Evolutionary conservation across 2,797 vertebrate species (phyloP).

Genomic region (Melanotaenia pygmaea): DNA sequence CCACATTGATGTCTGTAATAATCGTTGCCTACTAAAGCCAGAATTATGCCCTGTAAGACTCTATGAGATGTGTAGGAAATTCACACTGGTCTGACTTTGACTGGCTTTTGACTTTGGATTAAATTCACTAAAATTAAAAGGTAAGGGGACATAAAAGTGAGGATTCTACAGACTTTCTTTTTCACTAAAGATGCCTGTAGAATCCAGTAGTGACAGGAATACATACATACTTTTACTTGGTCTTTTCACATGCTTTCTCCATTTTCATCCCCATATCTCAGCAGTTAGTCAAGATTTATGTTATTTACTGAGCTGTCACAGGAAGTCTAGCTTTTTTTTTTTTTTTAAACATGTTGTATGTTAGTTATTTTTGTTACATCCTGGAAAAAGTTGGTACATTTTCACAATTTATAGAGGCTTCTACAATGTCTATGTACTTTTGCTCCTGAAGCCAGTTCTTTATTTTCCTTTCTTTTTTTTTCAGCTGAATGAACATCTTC

Average conservation of each 20-base stretch:
- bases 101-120: not conserved
- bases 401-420: not conserved
- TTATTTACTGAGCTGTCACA: not conserved
- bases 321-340: not conserved
- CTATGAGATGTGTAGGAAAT: not conserved
- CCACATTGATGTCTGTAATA: not conserved
- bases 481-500: not conserved
- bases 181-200: not conserved
- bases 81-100: not conserved
- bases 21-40: not conserved
- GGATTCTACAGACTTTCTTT: not conserved
- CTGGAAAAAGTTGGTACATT: not conserved
- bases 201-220: not conserved
- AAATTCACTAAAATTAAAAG: not conserved
- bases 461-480: not conserved
- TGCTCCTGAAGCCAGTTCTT: too few relatives aligned
- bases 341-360: not conserved
- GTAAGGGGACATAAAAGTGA: not conserved
- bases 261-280: slow-evolving; percentile 1
- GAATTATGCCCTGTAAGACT: not conserved
- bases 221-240: not conserved
- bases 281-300: not conserved
- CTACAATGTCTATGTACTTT: not conserved
- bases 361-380: not conserved
- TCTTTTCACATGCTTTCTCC: not conserved